Base-by-base conservation (phyloP, 1,140 invertebrate species). In the Ceratosolen fusciceps region DNA sequence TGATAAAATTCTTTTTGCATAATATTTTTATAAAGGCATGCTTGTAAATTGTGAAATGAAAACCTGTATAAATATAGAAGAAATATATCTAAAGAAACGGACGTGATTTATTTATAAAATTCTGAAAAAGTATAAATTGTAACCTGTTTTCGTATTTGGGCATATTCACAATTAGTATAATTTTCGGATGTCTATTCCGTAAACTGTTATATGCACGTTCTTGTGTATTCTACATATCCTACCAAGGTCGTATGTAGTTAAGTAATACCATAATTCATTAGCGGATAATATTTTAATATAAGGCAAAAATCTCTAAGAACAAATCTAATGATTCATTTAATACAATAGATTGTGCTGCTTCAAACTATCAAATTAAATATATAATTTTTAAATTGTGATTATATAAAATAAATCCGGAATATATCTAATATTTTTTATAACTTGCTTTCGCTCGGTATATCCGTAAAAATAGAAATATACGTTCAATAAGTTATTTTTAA, bases 121-220 rank as follows among this genome's bases (percentile, higher is more conserved):
- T 52, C 77, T 74, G 56, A 68, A 79, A 79, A 79, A 74, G 56
- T 56, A 71, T 71, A 79, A 79, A 71, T 74, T 74, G 77, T 79
- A 79, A 79, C 60, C 58, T 74, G 77, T 74, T 79, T 79, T 68
- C 67, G 37, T 67, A 56, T 47, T 67, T 72, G 71, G 77, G 77
- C 77, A 71, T 79, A 71, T 74, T 71, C 12, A 39, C 29, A 43
- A 68, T 31, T 58, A 43, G 71, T 79, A 49, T 68, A 79, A 79
- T 79, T 79, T 79, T 74, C 71, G 60, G 68, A 19, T 34, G n/a
- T 49, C 24, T 37, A 24, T 79, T 79, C 74, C 77, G 71, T 74
- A 79, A 74, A 74, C 37, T 43, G 34, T 19, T n/a, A 58, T 47
- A 43, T 58, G 24, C 16, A 21, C 16, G 19, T 26, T 21, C 14